Evolutionary conservation across 37 sponge, comb jelly and placozoan species (phyloP).

Genomic region (Axinella damicornis): DNA sequence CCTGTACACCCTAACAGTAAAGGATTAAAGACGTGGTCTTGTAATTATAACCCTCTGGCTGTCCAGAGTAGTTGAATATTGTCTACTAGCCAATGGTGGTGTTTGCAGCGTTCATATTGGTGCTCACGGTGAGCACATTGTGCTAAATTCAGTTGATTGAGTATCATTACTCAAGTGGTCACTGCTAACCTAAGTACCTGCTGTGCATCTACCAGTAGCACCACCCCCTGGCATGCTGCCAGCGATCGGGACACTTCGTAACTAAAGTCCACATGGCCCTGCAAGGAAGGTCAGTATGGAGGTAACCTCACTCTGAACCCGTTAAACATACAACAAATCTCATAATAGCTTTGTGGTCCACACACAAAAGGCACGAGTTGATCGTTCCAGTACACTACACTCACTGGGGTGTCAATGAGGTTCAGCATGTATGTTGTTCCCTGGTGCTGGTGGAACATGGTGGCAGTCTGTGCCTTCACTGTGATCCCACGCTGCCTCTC

Average conservation of each 20-base stretch:
- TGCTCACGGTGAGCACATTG: too few relatives aligned
- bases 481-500: conserved; percentile 98
- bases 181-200: too few relatives aligned
- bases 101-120: too few relatives aligned
- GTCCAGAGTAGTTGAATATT: too few relatives aligned
- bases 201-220: conserved; percentile 94
- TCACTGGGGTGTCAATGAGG: conserved; percentile 97
- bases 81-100: too few relatives aligned
- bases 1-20: conserved; percentile 87
- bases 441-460: conserved; percentile 62
- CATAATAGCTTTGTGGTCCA: not conserved
- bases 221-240: conserved; percentile 91
- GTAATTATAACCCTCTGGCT: too few relatives aligned
- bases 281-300: too few relatives aligned
- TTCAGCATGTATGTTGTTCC: conserved; percentile 86
- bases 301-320: not conserved
- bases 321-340: not conserved
- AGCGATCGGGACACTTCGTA: conserved; percentile 96
- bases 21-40: too few relatives aligned
- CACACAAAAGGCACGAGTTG: not conserved
- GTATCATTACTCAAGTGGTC: too few relatives aligned
- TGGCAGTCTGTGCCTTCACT: conserved; percentile 96
- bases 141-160: too few relatives aligned
- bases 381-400: too few relatives aligned
- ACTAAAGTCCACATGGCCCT: conserved; percentile 98